Evolutionary conservation across 2,113 vertebrate species (phyloP).

Genomic region (Austrofundulus limnaeus): DNA sequence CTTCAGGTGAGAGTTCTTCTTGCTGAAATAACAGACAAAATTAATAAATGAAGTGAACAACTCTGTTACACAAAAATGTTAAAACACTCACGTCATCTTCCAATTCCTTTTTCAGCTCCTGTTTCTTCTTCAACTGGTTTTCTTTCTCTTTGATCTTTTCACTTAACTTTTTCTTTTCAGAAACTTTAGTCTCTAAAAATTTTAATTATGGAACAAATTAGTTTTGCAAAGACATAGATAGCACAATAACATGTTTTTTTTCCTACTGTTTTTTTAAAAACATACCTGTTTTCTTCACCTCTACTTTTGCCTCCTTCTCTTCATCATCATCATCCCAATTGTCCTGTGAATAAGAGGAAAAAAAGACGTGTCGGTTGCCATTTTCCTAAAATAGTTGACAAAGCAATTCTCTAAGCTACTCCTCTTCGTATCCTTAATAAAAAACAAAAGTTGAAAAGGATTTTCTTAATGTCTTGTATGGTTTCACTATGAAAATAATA

Average conservation of each 20-base stretch:
- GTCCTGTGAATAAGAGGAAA: slow-evolving; percentile 78
- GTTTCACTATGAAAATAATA: too few relatives aligned
- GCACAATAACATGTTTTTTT: background rate
- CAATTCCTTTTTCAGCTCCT: slow-evolving; percentile 74
- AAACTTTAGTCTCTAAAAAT: slow-evolving; percentile 84
- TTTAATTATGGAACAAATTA: background rate
- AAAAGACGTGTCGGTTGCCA: background rate
- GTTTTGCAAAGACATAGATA: background rate
- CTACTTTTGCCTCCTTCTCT: slow-evolving; percentile 71
- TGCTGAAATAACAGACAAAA: slow-evolving; percentile 42
- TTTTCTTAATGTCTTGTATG: too few relatives aligned
- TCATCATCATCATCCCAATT: slow-evolving; percentile 95
- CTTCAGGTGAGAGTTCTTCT: slow-evolving; percentile 83
- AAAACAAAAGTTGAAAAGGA: too few relatives aligned
- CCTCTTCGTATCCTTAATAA: too few relatives aligned
- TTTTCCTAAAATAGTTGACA: too few relatives aligned
- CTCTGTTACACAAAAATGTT: background rate
- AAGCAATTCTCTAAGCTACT: too few relatives aligned
- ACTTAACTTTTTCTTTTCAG: slow-evolving; percentile 95
- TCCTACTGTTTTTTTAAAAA: background rate
- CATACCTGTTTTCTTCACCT: slow-evolving; percentile 49
- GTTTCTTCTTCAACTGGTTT: slow-evolving; percentile 87
- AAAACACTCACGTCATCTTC: slow-evolving; percentile 76
- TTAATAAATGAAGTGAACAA: background rate
- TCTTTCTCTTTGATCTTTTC: slow-evolving; percentile 98